A percentile compares a stretch with the other conserved stretches of the same genome.
These are phyloP conservation scores for Sebastes umbrosus DNA, from an alignment of 2,797 vertebrate species.

Conservation along the genomic window DNA sequence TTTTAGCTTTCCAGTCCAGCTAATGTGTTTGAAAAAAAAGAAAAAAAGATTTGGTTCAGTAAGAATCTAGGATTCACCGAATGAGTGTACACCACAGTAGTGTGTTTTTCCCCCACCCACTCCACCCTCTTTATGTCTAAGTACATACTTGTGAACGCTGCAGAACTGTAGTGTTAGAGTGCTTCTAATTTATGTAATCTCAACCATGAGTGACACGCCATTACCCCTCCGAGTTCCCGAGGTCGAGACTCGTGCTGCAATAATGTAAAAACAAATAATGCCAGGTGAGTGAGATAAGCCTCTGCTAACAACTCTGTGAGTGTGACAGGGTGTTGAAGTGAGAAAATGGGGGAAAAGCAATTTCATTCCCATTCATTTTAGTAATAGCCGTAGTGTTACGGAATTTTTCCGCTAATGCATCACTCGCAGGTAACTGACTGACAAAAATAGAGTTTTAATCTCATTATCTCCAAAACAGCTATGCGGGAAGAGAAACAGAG, in stretches of 20 bases:
- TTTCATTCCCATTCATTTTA: slow-evolving; percentile 41
- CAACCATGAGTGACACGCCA: slow-evolving; percentile 2
- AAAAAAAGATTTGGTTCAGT: background rate
- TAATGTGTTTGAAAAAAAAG: background rate
- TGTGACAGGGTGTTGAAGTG: slow-evolving; percentile 26
- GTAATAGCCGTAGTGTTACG: slow-evolving; percentile 23
- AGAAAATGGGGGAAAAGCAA: slow-evolving; percentile 2
- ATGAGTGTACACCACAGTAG: background rate
- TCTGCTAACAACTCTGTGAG: slow-evolving; percentile 21
- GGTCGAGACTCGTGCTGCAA: background rate
- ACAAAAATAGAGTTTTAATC: slow-evolving; percentile 67
- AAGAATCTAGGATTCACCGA: background rate
- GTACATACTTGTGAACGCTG: background rate
- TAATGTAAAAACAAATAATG: slow-evolving; percentile 23
- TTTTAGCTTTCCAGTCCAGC: background rate
- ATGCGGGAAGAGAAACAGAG: slow-evolving; percentile 14
- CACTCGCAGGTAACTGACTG: slow-evolving; percentile 52
- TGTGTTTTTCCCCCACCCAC: background rate
- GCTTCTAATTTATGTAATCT: slow-evolving; percentile 19
- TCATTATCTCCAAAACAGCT: slow-evolving; percentile 62
- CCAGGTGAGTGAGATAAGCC: slow-evolving; percentile 27
- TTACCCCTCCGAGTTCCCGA: background rate
- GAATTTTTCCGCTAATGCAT: slow-evolving; percentile 51
- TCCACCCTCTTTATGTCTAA: background rate
- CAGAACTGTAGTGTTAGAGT: background rate